A percentile compares a stretch with the other conserved stretches of the same genome.
These are phyloP conservation scores for Adelognathus sp. DNA, from an alignment of 2,888 invertebrate genomes.

Conservation along the genomic window DNA sequence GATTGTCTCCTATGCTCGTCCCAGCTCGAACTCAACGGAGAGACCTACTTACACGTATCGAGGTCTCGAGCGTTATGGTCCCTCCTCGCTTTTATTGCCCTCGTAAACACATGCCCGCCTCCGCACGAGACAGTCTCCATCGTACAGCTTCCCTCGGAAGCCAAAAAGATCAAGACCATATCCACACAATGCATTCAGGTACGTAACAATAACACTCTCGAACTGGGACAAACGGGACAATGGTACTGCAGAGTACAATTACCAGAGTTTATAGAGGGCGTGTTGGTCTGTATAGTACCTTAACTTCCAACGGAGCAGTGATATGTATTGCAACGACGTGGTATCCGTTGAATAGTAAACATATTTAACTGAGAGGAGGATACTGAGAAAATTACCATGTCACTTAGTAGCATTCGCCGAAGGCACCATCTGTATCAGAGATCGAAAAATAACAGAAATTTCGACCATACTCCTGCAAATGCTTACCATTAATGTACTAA, in stretches of 20 bases:
- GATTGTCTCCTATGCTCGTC: constrained; percentile 48
- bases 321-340: not conserved
- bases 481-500: no score
- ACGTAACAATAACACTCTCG: constrained; percentile 19
- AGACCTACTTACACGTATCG: constrained; percentile 50
- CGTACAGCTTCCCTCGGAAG: constrained; percentile 27
- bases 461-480: no score
- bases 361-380: no score
- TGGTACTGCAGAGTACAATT: constrained; percentile 36
- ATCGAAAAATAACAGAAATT: no score
- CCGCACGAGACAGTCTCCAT: constrained; percentile 18
- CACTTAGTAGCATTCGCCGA: no score
- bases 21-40: constrained; percentile 29
- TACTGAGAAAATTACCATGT: no score
- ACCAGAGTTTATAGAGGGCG: constrained; percentile 7
- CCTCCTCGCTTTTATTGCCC: constrained; percentile 61
- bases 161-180: constrained; percentile 34
- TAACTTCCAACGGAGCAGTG: not conserved
- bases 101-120: constrained; percentile 64
- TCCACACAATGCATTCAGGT: constrained; percentile 39
- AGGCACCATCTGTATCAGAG: no score
- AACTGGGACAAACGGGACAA: constrained; percentile 46
- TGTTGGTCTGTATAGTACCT: not conserved
- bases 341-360: not conserved
- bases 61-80: constrained; percentile 37